Conservation (phyloP, 1,140 invertebrate species). For the Brachionus calyciflorus region DNA sequence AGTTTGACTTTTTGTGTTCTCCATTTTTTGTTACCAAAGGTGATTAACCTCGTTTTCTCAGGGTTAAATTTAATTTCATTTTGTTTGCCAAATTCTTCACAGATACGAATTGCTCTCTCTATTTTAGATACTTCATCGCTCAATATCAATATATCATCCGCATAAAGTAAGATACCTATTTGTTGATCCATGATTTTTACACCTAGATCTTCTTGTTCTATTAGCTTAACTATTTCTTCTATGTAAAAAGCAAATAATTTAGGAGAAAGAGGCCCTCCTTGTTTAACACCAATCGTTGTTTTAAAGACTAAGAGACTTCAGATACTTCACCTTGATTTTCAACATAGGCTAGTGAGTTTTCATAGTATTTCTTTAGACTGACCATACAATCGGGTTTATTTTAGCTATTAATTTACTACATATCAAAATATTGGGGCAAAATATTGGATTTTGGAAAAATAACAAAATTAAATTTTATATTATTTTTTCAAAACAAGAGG, state of each 20-base stretch:
- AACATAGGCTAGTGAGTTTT: background rate
- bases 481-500: too few relatives aligned
- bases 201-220: background rate
- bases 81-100: background rate
- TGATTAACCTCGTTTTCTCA: background rate
- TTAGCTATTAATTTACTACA: background rate
- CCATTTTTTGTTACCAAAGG: background rate
- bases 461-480: too few relatives aligned
- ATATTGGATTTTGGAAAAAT: too few relatives aligned
- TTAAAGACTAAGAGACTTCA: background rate
- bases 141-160: background rate
- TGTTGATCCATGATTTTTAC: background rate
- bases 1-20: background rate
- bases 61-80: conserved; percentile 22
- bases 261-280: conserved; percentile 12
- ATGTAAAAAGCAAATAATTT: background rate
- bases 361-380: conserved; percentile 2
- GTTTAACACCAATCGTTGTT: conserved; percentile 9
- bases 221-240: background rate
- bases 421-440: too few relatives aligned
- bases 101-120: background rate
- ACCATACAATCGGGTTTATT: background rate
- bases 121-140: background rate
- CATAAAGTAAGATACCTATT: background rate
- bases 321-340: conserved; percentile 6